Base-by-base conservation (phyloP, 2,888 invertebrate species). In the Patella caerulea region DNA sequence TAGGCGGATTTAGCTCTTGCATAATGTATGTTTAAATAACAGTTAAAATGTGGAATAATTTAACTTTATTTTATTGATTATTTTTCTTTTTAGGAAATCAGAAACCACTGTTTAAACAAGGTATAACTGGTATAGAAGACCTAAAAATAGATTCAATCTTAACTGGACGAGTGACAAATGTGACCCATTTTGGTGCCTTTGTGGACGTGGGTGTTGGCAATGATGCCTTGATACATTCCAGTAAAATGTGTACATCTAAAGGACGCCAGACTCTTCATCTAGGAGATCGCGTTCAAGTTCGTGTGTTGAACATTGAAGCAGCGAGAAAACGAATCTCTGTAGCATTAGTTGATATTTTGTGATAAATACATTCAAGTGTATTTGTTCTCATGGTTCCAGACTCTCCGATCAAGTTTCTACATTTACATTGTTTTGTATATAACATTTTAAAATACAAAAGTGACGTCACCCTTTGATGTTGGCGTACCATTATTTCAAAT, bases 121-220 rank as follows among this genome's bases (percentile, higher is more conserved):
- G 94, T 19, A 92, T 96, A n/a, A 94, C 94, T 15, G 94, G 93
- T 71, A 93, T 95, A 3, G 93, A 94, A 0, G 95, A 96, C 86
- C 90, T 97, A 4, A 86, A 83, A 71, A 55, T 53, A 2, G 90
- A 91, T 3, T 85, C 87, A 69, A 77, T 69, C 71, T 72, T 92
- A 55, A 89, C 90, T 3, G 96, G 98, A n/a, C 94, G 95, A 2
- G 95, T 98, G 1, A 94, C 94, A 19, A 98, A 98, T 91, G 95
- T 96, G 0, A 96, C 96, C 0, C 95, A 96, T 82, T 98, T 98
- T 91, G 98, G 98, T 0, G 95, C 95, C 75, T 98, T 98, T 92
- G 95, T 97, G 0, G 98, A 98, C 89, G 88, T 92, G 74, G 93
- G 92, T 4, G 88, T 93, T 2, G 92, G 90, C 14, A 81, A 75